These are phyloP conservation scores for Odontomyia ornata DNA, from an alignment of 2,888 invertebrate genomes.

Conservation along the genomic window DNA sequence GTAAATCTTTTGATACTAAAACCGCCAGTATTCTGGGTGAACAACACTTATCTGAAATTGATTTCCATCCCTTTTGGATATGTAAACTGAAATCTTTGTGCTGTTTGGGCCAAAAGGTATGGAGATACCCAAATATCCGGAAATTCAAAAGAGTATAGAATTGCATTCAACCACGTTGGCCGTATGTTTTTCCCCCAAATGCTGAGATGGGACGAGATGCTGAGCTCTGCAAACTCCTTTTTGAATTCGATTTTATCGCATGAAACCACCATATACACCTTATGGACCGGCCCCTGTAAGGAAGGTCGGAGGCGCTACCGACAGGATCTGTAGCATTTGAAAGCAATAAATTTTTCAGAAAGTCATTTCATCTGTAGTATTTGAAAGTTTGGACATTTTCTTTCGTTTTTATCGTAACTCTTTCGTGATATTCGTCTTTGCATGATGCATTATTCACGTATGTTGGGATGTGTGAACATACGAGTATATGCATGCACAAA, in stretches of 20 bases:
- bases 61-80: constrained; percentile 37
- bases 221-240: constrained; percentile 21
- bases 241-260: constrained; percentile 17
- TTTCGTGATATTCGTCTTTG: neutral
- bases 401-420: constrained; percentile 29
- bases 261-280: constrained; percentile 24
- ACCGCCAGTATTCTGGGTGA: constrained; percentile 15
- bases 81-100: constrained; percentile 36
- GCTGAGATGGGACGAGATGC: constrained; percentile 1
- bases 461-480: neutral
- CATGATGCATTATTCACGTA: neutral
- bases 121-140: constrained; percentile 28
- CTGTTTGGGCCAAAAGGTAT: constrained; percentile 31
- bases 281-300: neutral
- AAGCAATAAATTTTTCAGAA: constrained; percentile 40
- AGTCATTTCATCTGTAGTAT: constrained; percentile 40
- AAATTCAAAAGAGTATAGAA: constrained; percentile 32
- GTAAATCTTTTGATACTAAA: constrained; percentile 32
- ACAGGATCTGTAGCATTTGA: neutral
- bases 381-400: constrained; percentile 43
- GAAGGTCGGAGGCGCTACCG: neutral
- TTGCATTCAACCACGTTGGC: constrained; percentile 29
- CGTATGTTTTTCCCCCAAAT: constrained; percentile 16
- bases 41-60: constrained; percentile 42
- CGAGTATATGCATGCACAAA: neutral